Evolutionary conservation across 2,113 vertebrate genomes (phyloP).

Genomic region (rabbit (Oryctolagus cuniculus)): mOryCun1.1 NC_091433.1:66754501-66755000

Average conservation of each 20-base stretch:
- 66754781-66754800: background rate
- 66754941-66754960: background rate
- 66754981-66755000: slow-evolving; percentile 98
- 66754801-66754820: background rate
- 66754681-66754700: background rate
- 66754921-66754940: background rate
- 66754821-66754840: background rate
- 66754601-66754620: background rate
- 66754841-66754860: rapidly evolving
- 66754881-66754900: rapidly evolving
- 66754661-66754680: background rate
- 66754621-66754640: background rate
- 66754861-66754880: background rate
- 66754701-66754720: background rate
- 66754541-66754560: background rate
- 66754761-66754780: background rate
- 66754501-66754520: background rate
- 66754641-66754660: background rate
- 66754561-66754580: background rate
- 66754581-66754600: background rate
- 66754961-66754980: slow-evolving; percentile 89
- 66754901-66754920: too few species aligned
- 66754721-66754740: background rate
- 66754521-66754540: background rate
- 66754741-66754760: background rate